Percentiles rank a stretch among this genome's conserved stretches.
phyloP scores from a whole-genome alignment of 2,113 vertebrate genomes.

The Nibea albiflora region DNA sequence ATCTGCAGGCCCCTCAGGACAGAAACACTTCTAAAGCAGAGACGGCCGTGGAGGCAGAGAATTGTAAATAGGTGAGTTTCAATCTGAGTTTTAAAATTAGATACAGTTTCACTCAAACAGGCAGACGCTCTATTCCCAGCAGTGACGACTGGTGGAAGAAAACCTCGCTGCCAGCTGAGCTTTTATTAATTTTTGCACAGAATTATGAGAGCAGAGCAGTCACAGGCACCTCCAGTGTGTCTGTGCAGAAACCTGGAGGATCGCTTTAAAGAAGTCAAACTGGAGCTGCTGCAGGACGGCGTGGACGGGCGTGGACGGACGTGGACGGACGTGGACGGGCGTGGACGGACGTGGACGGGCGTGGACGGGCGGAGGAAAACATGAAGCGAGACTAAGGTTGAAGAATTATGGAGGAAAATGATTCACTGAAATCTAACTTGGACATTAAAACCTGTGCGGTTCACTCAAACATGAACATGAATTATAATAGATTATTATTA shows the following conservation, averaged over 20 bases:
- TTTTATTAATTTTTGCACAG: slow-evolving; percentile 40
- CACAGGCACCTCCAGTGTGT: neutral
- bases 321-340: no score
- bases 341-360: no score
- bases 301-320: no score
- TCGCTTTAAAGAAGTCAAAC: neutral
- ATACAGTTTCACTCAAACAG: slow-evolving; percentile 25
- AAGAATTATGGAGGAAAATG: no score
- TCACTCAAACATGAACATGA: no score
- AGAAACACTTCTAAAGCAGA: slow-evolving; percentile 51
- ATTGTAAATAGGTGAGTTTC: slow-evolving; percentile 62
- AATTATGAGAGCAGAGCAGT: slow-evolving; percentile 23
- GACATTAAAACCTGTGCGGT: no score
- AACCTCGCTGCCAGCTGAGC: slow-evolving; percentile 31
- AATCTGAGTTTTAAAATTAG: slow-evolving; percentile 61
- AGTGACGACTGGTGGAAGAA: slow-evolving; percentile 32
- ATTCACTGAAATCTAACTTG: no score
- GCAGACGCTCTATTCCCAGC: slow-evolving; percentile 54
- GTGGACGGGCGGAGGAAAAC: no score
- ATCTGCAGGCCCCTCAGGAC: slow-evolving; percentile 33
- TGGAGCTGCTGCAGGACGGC: no score
- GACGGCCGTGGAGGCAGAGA: slow-evolving; percentile 36
- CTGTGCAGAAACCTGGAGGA: neutral
- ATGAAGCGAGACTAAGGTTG: no score
- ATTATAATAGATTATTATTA: no score